These are phyloP conservation scores for Leiothrix lutea DNA, from an alignment of 2,113 vertebrate species.

Conservation along the genomic window DNA sequence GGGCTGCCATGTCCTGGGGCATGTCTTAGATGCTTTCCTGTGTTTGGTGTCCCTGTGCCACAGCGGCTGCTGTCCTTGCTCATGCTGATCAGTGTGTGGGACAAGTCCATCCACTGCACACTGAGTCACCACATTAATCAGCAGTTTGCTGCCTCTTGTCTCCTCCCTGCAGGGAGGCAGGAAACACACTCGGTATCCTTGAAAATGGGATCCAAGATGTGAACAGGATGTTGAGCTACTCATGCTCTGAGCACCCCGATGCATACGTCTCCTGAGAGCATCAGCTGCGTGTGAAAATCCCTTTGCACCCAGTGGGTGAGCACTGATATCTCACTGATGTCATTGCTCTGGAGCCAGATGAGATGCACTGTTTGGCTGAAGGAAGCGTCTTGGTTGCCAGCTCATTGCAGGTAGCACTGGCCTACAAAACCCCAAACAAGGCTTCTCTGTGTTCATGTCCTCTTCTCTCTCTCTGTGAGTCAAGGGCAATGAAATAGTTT, in stretches of 20 bases:
- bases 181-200: not conserved
- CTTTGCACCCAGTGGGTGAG: not conserved
- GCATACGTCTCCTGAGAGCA: not conserved
- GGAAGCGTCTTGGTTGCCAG: not conserved
- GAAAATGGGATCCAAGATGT: not conserved
- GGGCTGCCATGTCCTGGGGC: not conserved
- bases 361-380: not conserved
- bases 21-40: not conserved
- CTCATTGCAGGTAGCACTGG: not conserved
- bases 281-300: not conserved
- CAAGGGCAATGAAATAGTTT: not conserved
- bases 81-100: not conserved
- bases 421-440: not conserved
- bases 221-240: not conserved
- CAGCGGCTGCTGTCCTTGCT: not conserved
- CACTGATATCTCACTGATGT: not conserved
- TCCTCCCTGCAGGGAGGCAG: not conserved
- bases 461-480: not conserved
- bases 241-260: not conserved
- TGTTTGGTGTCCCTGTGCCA: not conserved
- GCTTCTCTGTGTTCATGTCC: fast-evolving
- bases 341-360: not conserved
- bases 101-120: not conserved
- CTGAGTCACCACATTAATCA: not conserved
- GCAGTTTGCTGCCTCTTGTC: not conserved